phyloP scores from a whole-genome alignment of 2,797 vertebrate genomes.

The Crenuchus spilurus region DNA sequence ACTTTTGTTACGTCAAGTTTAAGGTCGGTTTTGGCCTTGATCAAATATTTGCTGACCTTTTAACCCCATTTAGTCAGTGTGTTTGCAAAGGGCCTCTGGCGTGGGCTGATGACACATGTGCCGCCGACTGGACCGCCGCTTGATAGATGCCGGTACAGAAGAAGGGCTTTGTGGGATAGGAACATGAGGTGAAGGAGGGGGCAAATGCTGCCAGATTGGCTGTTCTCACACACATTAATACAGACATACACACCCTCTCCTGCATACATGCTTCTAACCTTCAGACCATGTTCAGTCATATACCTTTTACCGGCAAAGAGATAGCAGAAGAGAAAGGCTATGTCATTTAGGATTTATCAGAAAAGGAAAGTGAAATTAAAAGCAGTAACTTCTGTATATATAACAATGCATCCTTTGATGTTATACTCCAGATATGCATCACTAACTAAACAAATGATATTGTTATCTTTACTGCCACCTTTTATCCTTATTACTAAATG shows the following conservation, averaged over 20 bases:
- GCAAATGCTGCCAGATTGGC: constrained; percentile 65
- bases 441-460: background rate
- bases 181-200: constrained; percentile 75
- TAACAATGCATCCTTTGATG: constrained; percentile 13
- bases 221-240: constrained; percentile 56
- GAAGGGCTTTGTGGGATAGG: constrained; percentile 73
- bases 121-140: constrained; percentile 72
- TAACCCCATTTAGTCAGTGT: constrained; percentile 73
- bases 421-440: background rate
- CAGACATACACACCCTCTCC: constrained; percentile 40
- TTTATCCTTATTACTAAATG: constrained; percentile 5
- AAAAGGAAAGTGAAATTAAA: constrained; percentile 34
- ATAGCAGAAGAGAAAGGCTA: background rate
- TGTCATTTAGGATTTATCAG: background rate
- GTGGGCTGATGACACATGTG: constrained; percentile 75
- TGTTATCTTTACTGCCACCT: constrained; percentile 35
- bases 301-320: background rate
- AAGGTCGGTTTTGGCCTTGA: constrained; percentile 60
- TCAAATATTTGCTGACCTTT: constrained; percentile 82
- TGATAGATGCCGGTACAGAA: constrained; percentile 63
- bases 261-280: constrained; percentile 11
- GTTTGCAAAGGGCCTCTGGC: constrained; percentile 79
- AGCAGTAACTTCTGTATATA: background rate
- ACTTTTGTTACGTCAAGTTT: constrained; percentile 11
- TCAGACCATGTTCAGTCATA: background rate